Evolutionary conservation across 2,888 invertebrate species (phyloP).

Genomic region (Caenorhabditis imperialis): DNA sequence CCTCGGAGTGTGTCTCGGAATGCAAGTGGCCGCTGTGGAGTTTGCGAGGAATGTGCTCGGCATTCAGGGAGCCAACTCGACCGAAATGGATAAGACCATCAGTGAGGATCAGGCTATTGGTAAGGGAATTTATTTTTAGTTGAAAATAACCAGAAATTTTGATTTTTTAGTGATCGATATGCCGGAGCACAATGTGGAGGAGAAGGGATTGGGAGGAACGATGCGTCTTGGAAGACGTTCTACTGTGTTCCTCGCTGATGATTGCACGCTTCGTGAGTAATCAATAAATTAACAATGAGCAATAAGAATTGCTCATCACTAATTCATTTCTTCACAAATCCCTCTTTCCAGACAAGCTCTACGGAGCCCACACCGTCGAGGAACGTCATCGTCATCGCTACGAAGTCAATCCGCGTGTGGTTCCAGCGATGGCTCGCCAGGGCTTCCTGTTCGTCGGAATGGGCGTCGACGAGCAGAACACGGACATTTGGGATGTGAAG

Average conservation of each 20-base stretch:
- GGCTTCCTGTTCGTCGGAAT: conserved; percentile 90
- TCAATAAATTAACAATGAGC: neutral
- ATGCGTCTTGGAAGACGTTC: conserved; percentile 96
- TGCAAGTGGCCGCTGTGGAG: conserved; percentile 96
- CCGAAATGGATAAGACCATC: conserved; percentile 85
- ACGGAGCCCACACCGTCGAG: conserved; percentile 83
- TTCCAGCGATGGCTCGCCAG: conserved; percentile 85
- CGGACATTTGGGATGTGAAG: conserved; percentile 50
- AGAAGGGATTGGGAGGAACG: conserved; percentile 89
- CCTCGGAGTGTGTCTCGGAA: conserved; percentile 92
- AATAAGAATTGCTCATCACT: neutral
- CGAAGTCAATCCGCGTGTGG: conserved; percentile 91
- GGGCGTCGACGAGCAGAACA: conserved; percentile 82
- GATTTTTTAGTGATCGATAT: conserved; percentile 85
- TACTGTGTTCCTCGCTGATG: conserved; percentile 85
- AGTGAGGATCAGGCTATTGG: conserved; percentile 63
- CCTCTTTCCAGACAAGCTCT: conserved; percentile 66
- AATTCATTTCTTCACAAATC: neutral
- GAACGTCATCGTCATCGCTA: conserved; percentile 97
- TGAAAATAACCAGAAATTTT: neutral
- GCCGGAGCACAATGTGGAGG: conserved; percentile 95
- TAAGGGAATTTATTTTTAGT: conserved; percentile 1
- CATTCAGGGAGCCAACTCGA: conserved; percentile 87
- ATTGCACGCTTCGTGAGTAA: conserved; percentile 79
- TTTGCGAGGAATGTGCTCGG: conserved; percentile 89